A percentile compares a stretch with the other conserved stretches of the same genome.
Conservation (phyloP, 2,888 invertebrate genomes). For the Aporophyla nigra region DNA sequence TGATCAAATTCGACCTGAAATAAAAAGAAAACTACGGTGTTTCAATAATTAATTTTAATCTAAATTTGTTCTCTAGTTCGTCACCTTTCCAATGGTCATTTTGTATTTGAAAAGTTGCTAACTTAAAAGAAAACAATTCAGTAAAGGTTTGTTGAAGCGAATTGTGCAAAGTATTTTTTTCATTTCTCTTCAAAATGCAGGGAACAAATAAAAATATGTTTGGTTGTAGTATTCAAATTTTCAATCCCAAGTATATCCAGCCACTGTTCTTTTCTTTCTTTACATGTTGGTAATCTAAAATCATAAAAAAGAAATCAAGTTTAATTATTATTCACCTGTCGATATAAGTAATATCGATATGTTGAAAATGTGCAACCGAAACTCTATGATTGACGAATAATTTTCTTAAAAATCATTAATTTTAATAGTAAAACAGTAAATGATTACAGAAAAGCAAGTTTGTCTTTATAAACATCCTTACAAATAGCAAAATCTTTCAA, state of each 20-base stretch:
- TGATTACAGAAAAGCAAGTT: constrained; percentile 1
- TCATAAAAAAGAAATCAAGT: constrained; percentile 1
- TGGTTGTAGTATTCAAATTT: constrained; percentile 10
- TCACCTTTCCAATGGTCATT: too few relatives aligned
- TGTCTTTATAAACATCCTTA: too few relatives aligned
- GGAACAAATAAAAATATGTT: constrained; percentile 6
- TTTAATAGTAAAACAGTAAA: constrained; percentile 1
- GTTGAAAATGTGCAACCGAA: not conserved
- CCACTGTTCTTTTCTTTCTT: constrained; percentile 16
- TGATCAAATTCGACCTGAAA: too few relatives aligned
- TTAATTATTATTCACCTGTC: constrained; percentile 7
- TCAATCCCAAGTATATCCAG: constrained; percentile 11
- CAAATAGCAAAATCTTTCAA: too few relatives aligned
- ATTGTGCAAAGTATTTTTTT: too few relatives aligned
- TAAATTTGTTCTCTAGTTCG: too few relatives aligned
- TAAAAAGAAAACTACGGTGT: too few relatives aligned
- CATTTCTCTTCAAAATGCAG: constrained; percentile 5
- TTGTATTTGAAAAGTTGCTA: too few relatives aligned
- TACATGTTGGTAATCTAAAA: constrained; percentile 14
- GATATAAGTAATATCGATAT: not conserved
- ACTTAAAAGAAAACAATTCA: too few relatives aligned
- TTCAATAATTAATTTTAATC: too few relatives aligned
- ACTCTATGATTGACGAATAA: not conserved
- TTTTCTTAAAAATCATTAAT: constrained; percentile 8
- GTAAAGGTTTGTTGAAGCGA: too few relatives aligned